Percentiles rank a stretch among this genome's conserved stretches.
phyloP scores from a whole-genome alignment of 2,113 vertebrate genomes.

The Sinosuthora webbiana region DNA sequence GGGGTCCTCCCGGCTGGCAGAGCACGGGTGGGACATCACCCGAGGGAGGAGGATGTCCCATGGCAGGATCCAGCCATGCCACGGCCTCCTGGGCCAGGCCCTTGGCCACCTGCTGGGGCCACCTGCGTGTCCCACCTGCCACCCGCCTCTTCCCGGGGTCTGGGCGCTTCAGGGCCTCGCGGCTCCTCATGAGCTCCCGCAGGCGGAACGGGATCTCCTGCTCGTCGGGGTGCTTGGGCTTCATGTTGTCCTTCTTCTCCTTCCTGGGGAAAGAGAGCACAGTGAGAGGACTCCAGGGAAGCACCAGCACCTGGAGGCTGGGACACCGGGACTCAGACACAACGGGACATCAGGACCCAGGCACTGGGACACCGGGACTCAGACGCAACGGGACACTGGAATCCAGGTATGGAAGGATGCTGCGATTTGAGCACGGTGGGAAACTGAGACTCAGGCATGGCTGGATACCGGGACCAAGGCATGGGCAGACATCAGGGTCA shows the following conservation, averaged over 20 bases:
- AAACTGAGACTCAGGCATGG: background rate
- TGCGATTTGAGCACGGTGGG: background rate
- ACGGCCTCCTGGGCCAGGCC: background rate
- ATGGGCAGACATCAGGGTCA: accelerated
- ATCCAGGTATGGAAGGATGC: accelerated
- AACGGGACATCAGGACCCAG: accelerated
- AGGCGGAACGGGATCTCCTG: conserved; percentile 90
- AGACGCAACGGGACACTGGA: accelerated
- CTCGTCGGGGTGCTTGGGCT: conserved; percentile 74
- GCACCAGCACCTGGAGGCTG: background rate
- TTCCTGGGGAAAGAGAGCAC: background rate
- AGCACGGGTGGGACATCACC: accelerated
- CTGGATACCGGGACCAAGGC: no score
- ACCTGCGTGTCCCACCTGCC: conserved; percentile 46
- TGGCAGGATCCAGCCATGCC: background rate
- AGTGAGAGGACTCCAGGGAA: background rate
- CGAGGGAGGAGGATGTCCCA: background rate
- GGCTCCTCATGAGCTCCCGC: conserved; percentile 87
- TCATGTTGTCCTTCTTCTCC: conserved; percentile 70
- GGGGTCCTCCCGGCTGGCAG: background rate
- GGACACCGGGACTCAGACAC: background rate
- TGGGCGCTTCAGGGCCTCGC: conserved; percentile 76
- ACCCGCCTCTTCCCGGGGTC: conserved; percentile 27
- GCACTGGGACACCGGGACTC: accelerated
- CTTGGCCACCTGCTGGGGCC: accelerated